Evolutionary conservation across 2,888 invertebrate species (phyloP).

Genomic region (Caenorhabditis zanzibari): DNA sequence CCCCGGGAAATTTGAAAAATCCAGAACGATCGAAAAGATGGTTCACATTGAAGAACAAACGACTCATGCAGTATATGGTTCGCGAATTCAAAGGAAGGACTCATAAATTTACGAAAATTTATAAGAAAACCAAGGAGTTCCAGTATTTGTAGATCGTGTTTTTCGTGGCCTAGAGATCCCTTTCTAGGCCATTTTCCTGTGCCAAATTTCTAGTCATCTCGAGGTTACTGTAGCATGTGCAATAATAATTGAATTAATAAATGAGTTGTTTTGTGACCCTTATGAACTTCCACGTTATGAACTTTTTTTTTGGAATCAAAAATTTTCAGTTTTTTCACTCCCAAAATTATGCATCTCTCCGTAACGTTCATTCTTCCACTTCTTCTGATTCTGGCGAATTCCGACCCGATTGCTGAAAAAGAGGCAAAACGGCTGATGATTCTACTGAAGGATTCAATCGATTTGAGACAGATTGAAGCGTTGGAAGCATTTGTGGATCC

Average conservation of each 20-base stretch:
- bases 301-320: too few relatives aligned
- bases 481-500: background rate
- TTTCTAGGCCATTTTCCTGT: background rate
- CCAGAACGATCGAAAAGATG: slow-evolving; percentile 61
- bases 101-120: slow-evolving; percentile 71
- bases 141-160: slow-evolving; percentile 53
- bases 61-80: slow-evolving; percentile 70
- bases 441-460: slow-evolving; percentile 37
- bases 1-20: background rate
- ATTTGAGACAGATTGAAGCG: slow-evolving; percentile 26
- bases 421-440: slow-evolving; percentile 27
- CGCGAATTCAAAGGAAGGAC: slow-evolving; percentile 64
- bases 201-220: slow-evolving; percentile 50
- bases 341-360: too few relatives aligned
- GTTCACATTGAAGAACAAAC: slow-evolving; percentile 68
- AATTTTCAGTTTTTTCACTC: too few relatives aligned
- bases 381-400: too few relatives aligned
- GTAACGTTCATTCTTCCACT: too few relatives aligned
- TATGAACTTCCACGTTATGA: too few relatives aligned
- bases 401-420: background rate
- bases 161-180: too few relatives aligned
- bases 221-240: slow-evolving; percentile 16
- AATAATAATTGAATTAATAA: slow-evolving; percentile 33
- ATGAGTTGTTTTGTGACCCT: too few relatives aligned
- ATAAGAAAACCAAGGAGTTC: slow-evolving; percentile 63